Evolutionary conservation across 2,797 vertebrate genomes (phyloP).

Genomic region (Acomys russatus): DNA sequence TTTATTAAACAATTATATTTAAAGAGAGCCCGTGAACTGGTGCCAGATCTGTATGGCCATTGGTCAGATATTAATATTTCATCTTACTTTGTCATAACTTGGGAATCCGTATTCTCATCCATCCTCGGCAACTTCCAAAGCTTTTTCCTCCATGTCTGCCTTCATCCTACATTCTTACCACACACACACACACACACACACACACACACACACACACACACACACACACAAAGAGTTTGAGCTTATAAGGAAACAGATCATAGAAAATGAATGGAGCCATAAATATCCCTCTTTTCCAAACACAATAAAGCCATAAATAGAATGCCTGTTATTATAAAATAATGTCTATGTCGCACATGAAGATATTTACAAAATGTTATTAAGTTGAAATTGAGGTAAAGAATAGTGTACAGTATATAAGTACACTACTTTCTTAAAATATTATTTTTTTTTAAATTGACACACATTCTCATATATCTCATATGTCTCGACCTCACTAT

Average conservation of each 20-base stretch:
- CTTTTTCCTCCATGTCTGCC: neutral
- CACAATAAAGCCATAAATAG: neutral
- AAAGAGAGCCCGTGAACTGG: neutral
- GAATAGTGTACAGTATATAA: neutral
- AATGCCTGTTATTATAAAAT: constrained; percentile 16
- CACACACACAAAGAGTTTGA: neutral
- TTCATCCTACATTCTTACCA: neutral
- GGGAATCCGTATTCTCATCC: neutral
- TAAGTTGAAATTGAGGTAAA: neutral
- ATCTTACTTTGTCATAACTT: neutral
- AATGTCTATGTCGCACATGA: constrained; percentile 10
- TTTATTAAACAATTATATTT: neutral
- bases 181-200: too few species aligned
- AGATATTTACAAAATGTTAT: neutral
- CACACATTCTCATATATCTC: neutral
- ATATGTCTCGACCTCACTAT: neutral
- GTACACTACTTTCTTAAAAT: neutral
- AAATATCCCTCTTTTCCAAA: neutral
- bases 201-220: too few species aligned
- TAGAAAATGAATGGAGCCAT: neutral
- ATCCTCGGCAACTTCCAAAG: neutral
- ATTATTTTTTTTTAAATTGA: neutral
- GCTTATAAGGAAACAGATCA: neutral
- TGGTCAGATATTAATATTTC: neutral
- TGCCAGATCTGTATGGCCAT: neutral